These are phyloP conservation scores for Brenthis daphne DNA, from an alignment of 2,888 invertebrate genomes.

Conservation along the genomic window DNA sequence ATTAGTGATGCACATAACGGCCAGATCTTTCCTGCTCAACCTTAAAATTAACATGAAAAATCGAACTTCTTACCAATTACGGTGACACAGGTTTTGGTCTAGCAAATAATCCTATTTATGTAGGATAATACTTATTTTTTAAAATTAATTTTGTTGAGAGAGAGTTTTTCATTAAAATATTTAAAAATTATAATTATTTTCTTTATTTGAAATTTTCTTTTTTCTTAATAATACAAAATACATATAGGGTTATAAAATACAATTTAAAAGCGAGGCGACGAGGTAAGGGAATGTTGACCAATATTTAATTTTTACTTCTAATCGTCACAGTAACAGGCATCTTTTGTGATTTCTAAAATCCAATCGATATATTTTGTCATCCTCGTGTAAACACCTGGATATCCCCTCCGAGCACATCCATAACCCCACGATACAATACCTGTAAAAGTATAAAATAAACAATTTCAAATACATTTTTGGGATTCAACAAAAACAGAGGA, in stretches of 20 bases:
- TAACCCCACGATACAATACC: constrained; percentile 94
- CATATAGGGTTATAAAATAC: constrained; percentile 1
- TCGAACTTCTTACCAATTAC: too few relatives aligned
- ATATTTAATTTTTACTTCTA: constrained; percentile 40
- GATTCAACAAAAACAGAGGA: too few relatives aligned
- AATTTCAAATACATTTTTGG: neutral
- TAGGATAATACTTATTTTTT: too few relatives aligned
- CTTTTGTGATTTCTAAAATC: constrained; percentile 89
- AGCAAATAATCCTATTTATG: too few relatives aligned
- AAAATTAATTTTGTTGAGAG: too few relatives aligned
- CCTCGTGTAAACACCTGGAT: constrained; percentile 92
- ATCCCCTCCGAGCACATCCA: constrained; percentile 92
- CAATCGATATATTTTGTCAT: constrained; percentile 91
- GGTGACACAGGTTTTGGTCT: too few relatives aligned
- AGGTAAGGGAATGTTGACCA: neutral
- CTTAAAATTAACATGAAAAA: too few relatives aligned
- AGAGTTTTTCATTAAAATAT: too few relatives aligned
- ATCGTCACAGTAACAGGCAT: constrained; percentile 91
- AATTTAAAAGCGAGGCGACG: constrained; percentile 22
- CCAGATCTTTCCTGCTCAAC: too few relatives aligned
- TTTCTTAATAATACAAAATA: constrained; percentile 3
- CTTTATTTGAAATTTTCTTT: neutral
- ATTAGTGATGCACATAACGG: too few relatives aligned
- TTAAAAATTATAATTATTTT: too few relatives aligned
- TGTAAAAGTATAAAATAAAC: constrained; percentile 53